Evolutionary conservation across 2,888 invertebrate species (phyloP).

Genomic region (Trilocha varians): DNA sequence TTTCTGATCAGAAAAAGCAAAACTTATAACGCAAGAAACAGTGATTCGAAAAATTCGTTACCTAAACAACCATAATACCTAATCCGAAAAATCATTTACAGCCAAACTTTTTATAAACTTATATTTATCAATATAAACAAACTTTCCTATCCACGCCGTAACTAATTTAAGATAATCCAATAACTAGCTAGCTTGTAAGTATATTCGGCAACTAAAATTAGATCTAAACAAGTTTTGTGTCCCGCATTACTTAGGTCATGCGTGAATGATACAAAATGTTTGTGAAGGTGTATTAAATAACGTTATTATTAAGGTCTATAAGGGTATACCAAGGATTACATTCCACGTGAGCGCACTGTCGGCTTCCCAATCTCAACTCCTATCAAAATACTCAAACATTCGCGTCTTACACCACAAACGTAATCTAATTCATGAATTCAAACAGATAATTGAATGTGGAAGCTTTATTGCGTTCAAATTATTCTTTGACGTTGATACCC

Average conservation of each 20-base stretch:
- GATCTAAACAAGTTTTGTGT: background rate
- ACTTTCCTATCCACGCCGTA: no score
- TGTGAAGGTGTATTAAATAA: background rate
- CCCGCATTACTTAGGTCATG: background rate
- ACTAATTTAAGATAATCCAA: no score
- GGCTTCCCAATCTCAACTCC: slow-evolving; percentile 21
- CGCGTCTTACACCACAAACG: background rate
- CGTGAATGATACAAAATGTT: background rate
- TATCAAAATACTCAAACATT: slow-evolving; percentile 1
- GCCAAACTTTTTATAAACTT: no score
- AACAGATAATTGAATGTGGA: background rate
- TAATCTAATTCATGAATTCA: background rate
- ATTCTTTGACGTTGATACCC: background rate
- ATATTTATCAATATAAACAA: no score
- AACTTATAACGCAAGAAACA: no score
- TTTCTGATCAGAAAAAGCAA: no score
- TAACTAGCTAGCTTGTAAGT: background rate
- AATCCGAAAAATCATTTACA: no score
- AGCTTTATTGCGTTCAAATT: background rate
- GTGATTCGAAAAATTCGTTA: no score
- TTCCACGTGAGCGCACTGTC: slow-evolving; percentile 27
- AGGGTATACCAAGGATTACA: slow-evolving; percentile 2
- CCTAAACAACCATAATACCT: no score
- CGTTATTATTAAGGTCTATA: background rate
- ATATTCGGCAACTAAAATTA: background rate